Evolutionary conservation across 2,888 invertebrate genomes (phyloP), one percentile per base, ranked within the genome.

Genomic region (Drosophila helvetica): DNA sequence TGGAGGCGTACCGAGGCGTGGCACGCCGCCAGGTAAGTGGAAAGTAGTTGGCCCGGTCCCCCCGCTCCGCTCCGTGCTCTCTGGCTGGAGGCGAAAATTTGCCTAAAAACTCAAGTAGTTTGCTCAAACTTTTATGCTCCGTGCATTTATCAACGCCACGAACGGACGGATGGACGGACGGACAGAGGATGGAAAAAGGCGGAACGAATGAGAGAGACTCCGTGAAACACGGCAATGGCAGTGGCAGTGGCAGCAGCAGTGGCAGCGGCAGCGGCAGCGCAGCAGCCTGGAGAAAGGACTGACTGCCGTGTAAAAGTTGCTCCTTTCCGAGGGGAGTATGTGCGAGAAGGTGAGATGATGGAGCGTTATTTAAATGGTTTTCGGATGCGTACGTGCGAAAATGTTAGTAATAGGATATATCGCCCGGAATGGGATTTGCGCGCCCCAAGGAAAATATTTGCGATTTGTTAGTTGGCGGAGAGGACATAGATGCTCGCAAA

Each of bases 91-190:
- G 80, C 80, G 79, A 87, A 75, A 89, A 85, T 85, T 89, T 89
- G 89, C 77, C 89, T 87, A 89, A 85, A 89, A 89, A 85, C 85
- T 82, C 74, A 88, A 84, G 86, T 87, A 87, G 89, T 85, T 89
- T 79, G 78, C 73, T 58, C 62, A 86, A 87, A 85, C 85, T 85
- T 84, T 81, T 79, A 64, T 75, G 71, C 73, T 70, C 69, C 67
- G 65, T 79, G 86, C 88, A 89, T 89, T 89, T 85, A 85, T 89
- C 89, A 87, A 79, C 77, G 88, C 82, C 79, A 74, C 54, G 59
- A 51, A 15, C 46, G 52, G 46, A 48, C 33, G 15, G 56, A 25
- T 15, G 30, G n/a, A 30, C 43, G 1, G 22, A 46, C 30, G 12
- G 45, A 19, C 17, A 30, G n/a, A 30, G 27, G 3, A 18, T 38